A percentile compares a stretch with the other conserved stretches of the same genome.
Conservation (phyloP, 2,888 invertebrate species). For the Dynastes maya region DNA sequence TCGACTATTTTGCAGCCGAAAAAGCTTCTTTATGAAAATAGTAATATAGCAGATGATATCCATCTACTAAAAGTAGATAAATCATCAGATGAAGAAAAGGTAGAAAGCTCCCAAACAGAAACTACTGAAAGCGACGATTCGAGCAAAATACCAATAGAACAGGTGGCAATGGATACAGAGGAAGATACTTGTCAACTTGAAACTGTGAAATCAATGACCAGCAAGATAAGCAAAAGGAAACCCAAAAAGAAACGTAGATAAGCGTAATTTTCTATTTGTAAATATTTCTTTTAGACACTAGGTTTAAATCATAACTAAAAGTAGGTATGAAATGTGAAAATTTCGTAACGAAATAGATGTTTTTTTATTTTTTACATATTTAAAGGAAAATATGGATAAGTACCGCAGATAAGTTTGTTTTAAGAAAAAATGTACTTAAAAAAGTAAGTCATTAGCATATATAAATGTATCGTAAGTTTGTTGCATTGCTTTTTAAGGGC, state of each 20-base stretch:
- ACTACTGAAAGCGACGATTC: conserved; percentile 75
- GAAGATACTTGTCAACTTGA: conserved; percentile 60
- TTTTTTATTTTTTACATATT: not conserved
- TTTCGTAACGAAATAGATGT: not conserved
- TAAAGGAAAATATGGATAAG: not conserved
- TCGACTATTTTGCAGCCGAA: conserved; percentile 51
- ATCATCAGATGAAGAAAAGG: conserved; percentile 75
- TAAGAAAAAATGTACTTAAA: too few species aligned
- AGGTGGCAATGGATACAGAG: conserved; percentile 69
- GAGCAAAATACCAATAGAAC: conserved; percentile 66
- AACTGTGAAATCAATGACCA: conserved; percentile 57
- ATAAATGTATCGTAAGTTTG: too few species aligned
- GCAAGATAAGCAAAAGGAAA: conserved; percentile 72
- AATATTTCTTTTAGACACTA: conserved; percentile 9
- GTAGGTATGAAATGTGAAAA: not conserved
- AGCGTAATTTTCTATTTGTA: conserved; percentile 54
- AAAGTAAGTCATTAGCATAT: too few species aligned
- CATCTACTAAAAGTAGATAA: conserved; percentile 69
- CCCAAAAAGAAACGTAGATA: conserved; percentile 78
- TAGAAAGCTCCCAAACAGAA: conserved; percentile 73
- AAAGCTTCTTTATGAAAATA: conserved; percentile 44
- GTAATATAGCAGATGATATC: conserved; percentile 20
- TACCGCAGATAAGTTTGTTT: too few species aligned
- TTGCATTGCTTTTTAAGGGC: too few species aligned
- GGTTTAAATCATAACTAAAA: not conserved